These are phyloP conservation scores for Archaeoteleia sp. DNA, from an alignment of 2,888 invertebrate species.

Conservation along the genomic window DNA sequence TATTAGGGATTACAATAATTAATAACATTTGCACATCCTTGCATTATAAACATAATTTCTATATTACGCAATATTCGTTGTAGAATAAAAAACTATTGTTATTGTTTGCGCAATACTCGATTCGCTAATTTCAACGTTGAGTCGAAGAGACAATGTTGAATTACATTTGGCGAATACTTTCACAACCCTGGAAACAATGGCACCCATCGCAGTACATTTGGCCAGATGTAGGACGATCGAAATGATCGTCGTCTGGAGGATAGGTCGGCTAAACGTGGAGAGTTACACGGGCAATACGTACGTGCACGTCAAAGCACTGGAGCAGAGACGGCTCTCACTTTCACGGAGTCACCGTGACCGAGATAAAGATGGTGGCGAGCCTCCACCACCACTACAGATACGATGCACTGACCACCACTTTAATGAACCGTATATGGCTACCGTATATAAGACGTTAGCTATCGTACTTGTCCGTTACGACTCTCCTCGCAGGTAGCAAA, in stretches of 20 bases:
- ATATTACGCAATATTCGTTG: no score
- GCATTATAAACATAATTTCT: no score
- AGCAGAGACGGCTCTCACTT: conserved; percentile 70
- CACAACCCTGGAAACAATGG: conserved; percentile 48
- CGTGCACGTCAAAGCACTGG: conserved; percentile 49
- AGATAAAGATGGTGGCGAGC: conserved; percentile 70
- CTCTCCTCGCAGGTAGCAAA: conserved; percentile 5
- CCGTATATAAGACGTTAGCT: conserved; percentile 53
- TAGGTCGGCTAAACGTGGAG: conserved; percentile 32
- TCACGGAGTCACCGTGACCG: conserved; percentile 74
- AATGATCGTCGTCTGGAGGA: conserved; percentile 39
- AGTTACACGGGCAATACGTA: conserved; percentile 36
- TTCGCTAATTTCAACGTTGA: no score
- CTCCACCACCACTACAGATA: conserved; percentile 52
- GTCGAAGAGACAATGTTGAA: conserved; percentile 3
- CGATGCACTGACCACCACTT: conserved; percentile 62
- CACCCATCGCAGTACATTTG: conserved; percentile 28
- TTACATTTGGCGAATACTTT: conserved; percentile 33
- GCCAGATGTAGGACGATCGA: conserved; percentile 47
- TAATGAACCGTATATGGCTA: conserved; percentile 64
- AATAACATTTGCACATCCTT: no score
- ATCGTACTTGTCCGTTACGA: background rate
- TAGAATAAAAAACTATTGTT: no score
- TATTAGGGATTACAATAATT: no score
- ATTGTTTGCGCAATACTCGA: no score